Conservation (phyloP, 2,888 invertebrate species). For the Andrena minutula region DNA sequence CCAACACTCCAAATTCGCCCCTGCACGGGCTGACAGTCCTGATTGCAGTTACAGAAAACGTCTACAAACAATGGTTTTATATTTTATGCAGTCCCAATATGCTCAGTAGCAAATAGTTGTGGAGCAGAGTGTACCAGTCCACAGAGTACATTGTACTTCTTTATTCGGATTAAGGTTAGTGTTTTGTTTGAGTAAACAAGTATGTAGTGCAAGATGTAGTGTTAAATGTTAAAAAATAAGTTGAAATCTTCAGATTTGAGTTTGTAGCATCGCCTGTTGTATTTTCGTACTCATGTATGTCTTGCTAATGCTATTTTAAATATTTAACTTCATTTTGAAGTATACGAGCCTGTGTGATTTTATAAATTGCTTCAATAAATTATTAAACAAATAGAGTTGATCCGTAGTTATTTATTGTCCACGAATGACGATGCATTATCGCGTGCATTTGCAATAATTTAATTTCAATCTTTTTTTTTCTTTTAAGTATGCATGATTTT, state of each 20-base stretch:
- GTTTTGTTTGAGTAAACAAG: slow-evolving; percentile 33
- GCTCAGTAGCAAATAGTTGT: slow-evolving; percentile 27
- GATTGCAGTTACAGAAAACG: slow-evolving; percentile 1
- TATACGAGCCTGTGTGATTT: neutral
- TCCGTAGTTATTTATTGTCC: neutral
- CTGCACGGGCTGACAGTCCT: no score
- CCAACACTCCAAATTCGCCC: no score
- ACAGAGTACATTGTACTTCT: neutral
- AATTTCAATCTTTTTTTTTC: slow-evolving; percentile 46
- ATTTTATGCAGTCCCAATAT: neutral
- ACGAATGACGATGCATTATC: neutral
- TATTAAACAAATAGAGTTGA: neutral
- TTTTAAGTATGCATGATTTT: slow-evolving; percentile 72
- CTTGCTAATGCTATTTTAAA: slow-evolving; percentile 7
- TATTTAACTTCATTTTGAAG: neutral
- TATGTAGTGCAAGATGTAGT: slow-evolving; percentile 4
- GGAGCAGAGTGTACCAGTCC: neutral
- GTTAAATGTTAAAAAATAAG: neutral
- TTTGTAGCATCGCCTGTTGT: slow-evolving; percentile 3
- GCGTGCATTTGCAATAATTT: slow-evolving; percentile 32
- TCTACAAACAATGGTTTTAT: slow-evolving; percentile 19
- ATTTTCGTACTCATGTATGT: neutral
- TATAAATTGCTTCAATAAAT: slow-evolving; percentile 16
- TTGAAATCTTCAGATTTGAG: neutral
- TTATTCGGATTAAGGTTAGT: slow-evolving; percentile 60